Base-by-base conservation (phyloP, 1,140 invertebrate genomes). In the Atta texana region DNA sequence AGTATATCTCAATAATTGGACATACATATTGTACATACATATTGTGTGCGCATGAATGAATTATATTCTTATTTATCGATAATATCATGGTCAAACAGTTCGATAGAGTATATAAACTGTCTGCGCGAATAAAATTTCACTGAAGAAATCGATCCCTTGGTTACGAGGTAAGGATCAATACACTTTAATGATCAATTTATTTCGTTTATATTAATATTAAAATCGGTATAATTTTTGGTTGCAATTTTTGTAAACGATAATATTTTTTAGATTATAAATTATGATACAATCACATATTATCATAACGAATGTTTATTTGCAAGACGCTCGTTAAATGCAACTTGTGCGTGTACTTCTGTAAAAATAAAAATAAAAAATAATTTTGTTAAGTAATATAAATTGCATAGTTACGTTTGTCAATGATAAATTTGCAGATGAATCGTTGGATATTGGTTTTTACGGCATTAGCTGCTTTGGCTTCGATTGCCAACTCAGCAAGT, bases 361-460 rank as follows among this genome's bases (percentile, higher is more conserved):
- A 51, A 51, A 51, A 51, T 51, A 51, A 51, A 16, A 51, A 51
- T 51, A 5, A 51, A 51, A 51, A 51, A 51, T 44, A 44, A 44
- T 10, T 16, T 51, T 51, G 14, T 14, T 16, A 5, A 14, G 14
- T 16, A 14, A 51, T 16, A 51, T 51, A 51, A 16, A 4, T 16
- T 4, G 8, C 1, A 51, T 51, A 51, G 16, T 51, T 51, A 51
- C n/a, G n/a, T 8, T 57, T 57, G n/a, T 21, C 49, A 0, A 21
- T 6, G 3, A 66, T 59, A 28, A 66, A 61, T 72, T 85, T 87
- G 39, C 61, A 87, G 85, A 87, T 87, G 85, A 71, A 82, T 53
- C 28, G 57, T 57, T 80, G 85, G 74, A 66, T 63, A 31, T 10
- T 88, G 4, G 18, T 81, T 39, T 49, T 88, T 12, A 72, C 71